Evolutionary conservation across 2,888 invertebrate genomes (phyloP), one percentile per base, ranked within the genome.

Genomic region (Lissocephala sabroskyi): DNA sequence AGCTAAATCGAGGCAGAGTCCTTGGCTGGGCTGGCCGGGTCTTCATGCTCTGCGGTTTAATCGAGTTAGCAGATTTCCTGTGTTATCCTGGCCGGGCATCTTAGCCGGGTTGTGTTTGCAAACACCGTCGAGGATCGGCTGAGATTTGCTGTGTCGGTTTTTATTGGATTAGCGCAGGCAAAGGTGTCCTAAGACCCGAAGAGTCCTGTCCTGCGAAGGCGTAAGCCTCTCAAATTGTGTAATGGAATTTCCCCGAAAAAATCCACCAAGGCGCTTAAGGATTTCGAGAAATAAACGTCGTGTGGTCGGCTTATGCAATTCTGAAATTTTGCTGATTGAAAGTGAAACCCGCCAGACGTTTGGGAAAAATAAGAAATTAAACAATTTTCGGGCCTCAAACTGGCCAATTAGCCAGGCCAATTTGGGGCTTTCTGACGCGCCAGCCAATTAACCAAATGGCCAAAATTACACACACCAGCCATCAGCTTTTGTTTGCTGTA

Each of bases 1-100:
- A 45, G 50, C 51, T 47, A 52, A 60, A 51, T 60, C 64, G 57
- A 9, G 48, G 52, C 71, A 71, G 52, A 50, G 67, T 39, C 30
- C 30, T 10, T 4, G 14, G 9, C 1, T 37, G 37, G 23, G 10
- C 10, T 33, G 26, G 18, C 45, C 41, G 39, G 32, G 35, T 19
- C 52, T 65, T 56, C 76, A 79, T 73, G 79, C 79, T 78, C 60
- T 79, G 79, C 79, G 78, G 76, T 76, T 68, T 78, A 76, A 76
- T 76, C 68, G 61, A 76, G 79, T 77, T 58, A 59, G n/a, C n/a
- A n/a, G n/a, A n/a, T n/a, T n/a, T n/a, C n/a, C n/a, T n/a, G n/a
- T 3, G 46, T 45, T 51, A 51, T 52, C 61, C 64, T 47, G 48
- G 50, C 14, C 7, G n/a, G 13, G 48, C 9, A 11, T 40, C 26